Evolutionary conservation across 2,113 vertebrate genomes (phyloP).

Genomic region (Lepus timidus): DNA sequence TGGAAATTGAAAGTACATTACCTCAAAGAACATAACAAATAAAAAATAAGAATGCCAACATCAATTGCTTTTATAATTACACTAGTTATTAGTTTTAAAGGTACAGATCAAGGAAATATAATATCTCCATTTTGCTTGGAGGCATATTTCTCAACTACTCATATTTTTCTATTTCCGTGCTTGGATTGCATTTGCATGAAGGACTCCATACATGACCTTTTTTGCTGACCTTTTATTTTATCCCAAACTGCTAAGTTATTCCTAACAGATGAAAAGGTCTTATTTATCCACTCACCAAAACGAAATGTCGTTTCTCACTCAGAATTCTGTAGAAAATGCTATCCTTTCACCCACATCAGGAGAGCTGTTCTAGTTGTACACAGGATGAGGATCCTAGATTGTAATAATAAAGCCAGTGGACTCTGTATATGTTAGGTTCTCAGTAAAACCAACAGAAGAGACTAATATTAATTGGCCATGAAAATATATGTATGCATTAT

Average conservation of each 20-base stretch:
- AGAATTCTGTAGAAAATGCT: not conserved
- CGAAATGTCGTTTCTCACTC: not conserved
- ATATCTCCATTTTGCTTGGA: not conserved
- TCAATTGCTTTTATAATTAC: not conserved
- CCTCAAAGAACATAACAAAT: not conserved
- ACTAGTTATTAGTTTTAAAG: not conserved
- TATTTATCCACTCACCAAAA: not conserved
- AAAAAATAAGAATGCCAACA: not conserved
- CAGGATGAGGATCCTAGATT: not conserved
- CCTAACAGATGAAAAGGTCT: not conserved
- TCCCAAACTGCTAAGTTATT: slow-evolving; percentile 28
- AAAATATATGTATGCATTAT: not conserved
- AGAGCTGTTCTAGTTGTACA: not conserved
- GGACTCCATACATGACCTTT: not conserved
- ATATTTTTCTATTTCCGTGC: not conserved
- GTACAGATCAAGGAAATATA: not conserved
- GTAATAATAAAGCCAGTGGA: not conserved
- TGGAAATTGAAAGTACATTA: not conserved
- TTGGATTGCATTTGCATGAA: not conserved
- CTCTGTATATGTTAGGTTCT: not conserved
- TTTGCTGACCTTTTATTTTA: slow-evolving; percentile 44
- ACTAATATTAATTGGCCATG: not conserved
- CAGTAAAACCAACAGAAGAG: not conserved
- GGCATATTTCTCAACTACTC: not conserved
- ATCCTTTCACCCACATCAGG: not conserved